Evolutionary conservation across 1,140 invertebrate genomes (phyloP).

Genomic region (Drosophila pseudoobscura): DNA sequence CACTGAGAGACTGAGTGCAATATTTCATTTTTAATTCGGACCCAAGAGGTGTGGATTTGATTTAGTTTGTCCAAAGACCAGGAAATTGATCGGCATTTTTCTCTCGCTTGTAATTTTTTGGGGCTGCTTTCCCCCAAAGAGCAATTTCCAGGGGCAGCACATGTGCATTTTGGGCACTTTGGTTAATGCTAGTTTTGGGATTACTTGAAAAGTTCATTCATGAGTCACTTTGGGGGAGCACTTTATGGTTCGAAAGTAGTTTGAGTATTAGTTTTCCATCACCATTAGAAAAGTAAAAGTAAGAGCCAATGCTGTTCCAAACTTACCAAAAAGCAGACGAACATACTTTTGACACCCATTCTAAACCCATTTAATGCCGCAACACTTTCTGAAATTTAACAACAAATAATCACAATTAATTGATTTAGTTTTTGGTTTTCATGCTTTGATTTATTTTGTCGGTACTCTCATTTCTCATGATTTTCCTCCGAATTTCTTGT

Average conservation of each 20-base stretch:
- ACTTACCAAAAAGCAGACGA: too few relatives aligned
- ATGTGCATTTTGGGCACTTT: too few relatives aligned
- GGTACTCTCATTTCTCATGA: conserved; percentile 33
- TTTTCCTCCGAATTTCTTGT: conserved; percentile 22
- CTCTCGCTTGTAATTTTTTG: background rate
- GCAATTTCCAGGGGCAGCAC: too few relatives aligned
- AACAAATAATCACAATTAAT: conserved; percentile 1
- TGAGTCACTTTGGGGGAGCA: too few relatives aligned
- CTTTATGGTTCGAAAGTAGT: too few relatives aligned
- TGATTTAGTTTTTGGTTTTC: conserved; percentile 42
- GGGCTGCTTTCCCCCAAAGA: conserved; percentile 1
- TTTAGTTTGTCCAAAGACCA: conserved; percentile 44
- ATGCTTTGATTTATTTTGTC: conserved; percentile 66
- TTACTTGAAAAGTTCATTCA: too few relatives aligned
- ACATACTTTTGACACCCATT: too few relatives aligned
- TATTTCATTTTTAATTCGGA: conserved; percentile 76
- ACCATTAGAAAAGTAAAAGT: too few relatives aligned
- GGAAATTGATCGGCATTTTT: conserved; percentile 28
- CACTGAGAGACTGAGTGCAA: conserved; percentile 10
- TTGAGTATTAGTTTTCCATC: too few relatives aligned
- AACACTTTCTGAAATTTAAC: too few relatives aligned
- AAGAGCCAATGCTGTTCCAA: too few relatives aligned
- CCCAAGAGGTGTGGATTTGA: conserved; percentile 63
- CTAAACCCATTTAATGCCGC: background rate
- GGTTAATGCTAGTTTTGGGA: too few relatives aligned